These are phyloP conservation scores for Nemopilema nomurai DNA, from an alignment of 30 jellyfish, hydroid and myxozoan species.

Conservation along the genomic window DNA sequence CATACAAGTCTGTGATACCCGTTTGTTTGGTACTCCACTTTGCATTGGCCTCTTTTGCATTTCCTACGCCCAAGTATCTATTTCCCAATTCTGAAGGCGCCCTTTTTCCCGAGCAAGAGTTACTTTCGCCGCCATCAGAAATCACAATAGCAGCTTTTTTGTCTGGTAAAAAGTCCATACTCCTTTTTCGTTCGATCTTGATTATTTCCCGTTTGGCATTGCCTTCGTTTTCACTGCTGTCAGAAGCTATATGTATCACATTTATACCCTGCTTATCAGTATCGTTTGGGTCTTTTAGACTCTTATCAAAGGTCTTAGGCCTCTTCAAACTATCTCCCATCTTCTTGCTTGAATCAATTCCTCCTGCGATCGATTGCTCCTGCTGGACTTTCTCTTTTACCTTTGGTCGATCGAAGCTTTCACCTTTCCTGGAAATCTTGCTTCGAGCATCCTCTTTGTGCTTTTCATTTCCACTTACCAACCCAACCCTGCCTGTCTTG, in stretches of 20 bases:
- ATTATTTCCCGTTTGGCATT: neutral
- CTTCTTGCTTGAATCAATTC: neutral
- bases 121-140: neutral
- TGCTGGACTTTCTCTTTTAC: too few species aligned
- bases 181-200: neutral
- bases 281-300: neutral
- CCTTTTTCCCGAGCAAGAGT: constrained; percentile 11
- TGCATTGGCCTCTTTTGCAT: neutral
- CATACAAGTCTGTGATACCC: too few species aligned
- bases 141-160: neutral
- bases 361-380: too few species aligned
- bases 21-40: too few species aligned
- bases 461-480: neutral
- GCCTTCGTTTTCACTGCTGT: neutral
- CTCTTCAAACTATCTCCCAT: neutral
- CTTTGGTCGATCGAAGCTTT: too few species aligned
- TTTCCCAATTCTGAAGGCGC: neutral
- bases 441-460: neutral
- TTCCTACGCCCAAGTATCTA: neutral
- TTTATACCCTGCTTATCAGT: neutral
- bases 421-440: neutral
- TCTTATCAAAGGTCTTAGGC: neutral
- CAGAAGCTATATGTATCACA: neutral
- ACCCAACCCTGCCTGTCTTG: neutral
- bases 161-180: neutral